Percentiles rank a stretch among this genome's conserved stretches.
Conservation (phyloP, 2,113 vertebrate genomes). For the Microtus montanus region DNA sequence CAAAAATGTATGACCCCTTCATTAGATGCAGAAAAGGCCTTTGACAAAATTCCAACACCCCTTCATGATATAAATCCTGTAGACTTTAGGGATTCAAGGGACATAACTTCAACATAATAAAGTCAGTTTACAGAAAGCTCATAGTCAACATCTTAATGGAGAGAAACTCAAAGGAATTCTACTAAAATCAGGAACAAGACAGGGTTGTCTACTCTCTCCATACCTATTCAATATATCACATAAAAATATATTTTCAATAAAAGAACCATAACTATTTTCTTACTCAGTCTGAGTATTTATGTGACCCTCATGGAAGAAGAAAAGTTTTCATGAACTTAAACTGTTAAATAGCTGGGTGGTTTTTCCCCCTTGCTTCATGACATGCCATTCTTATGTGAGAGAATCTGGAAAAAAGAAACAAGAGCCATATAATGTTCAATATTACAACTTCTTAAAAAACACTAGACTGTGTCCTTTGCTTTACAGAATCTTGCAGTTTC, state of each 20-base stretch:
- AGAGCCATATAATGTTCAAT: neutral
- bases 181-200: neutral
- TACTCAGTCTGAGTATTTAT: neutral
- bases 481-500: no score
- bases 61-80: neutral
- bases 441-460: neutral
- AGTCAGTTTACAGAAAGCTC: neutral
- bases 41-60: neutral
- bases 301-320: neutral
- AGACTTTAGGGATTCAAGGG: neutral
- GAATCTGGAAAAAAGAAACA: neutral
- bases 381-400: neutral
- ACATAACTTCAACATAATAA: neutral
- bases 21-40: neutral
- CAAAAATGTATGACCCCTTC: neutral
- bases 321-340: neutral
- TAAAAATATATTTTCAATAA: neutral
- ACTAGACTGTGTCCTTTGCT: no score
- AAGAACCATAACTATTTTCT: neutral
- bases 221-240: neutral
- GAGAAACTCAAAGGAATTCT: neutral
- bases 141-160: neutral
- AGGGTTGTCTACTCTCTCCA: neutral
- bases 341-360: neutral
- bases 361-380: neutral